Evolutionary conservation across 2,113 vertebrate species (phyloP), one percentile per base, ranked within the genome.

Genomic region (Hiodon alosoides): DNA sequence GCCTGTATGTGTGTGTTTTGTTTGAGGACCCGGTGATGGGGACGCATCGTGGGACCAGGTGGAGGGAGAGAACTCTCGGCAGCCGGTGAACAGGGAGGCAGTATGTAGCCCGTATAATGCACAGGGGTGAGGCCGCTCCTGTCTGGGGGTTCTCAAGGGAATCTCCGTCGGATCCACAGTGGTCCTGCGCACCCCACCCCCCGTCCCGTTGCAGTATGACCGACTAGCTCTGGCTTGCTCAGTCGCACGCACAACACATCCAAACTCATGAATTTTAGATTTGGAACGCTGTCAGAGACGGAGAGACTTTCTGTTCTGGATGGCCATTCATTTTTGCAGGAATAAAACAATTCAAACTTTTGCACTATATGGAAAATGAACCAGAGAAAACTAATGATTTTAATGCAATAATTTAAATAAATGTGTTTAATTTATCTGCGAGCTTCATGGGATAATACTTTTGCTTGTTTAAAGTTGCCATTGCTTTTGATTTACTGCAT

Each of bases 31-130:
- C 92, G 92, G 89, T 66, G 91, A 94, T 79, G 89, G 91, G 80
- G 90, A 93, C 67, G 75, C 91, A 46, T 89, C 90, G 0, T 92
- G 91, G 91, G 93, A 92, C 76, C 89, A 89, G 73, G 83, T 87
- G 2, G 92, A 92, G 0, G 87, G 85, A 61, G 91, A 93, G 68
- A 90, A 90, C 80, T 90, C 90, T 81, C 84, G 89, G 50, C 93
- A 93, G 10, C 91, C 93, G 67, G 88, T 90, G 81, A 93, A 93
- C 85, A 92, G 93, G 81, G 93, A 92, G 88, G 92, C 91, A 0
- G 93, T 94, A 91, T 90, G 92, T 92, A 60, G 78, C 13, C 13
- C 75, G 7, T 5, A 72, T 69, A 76, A 64, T 16, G 51, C 58
- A 47, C 31, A 31, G 31, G 31, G 31, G 31, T 31, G 31, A 31